Evolutionary conservation across 1,140 invertebrate species (phyloP), one percentile per base, ranked within the genome.

Genomic region (Philopotamus ludificatus): DNA sequence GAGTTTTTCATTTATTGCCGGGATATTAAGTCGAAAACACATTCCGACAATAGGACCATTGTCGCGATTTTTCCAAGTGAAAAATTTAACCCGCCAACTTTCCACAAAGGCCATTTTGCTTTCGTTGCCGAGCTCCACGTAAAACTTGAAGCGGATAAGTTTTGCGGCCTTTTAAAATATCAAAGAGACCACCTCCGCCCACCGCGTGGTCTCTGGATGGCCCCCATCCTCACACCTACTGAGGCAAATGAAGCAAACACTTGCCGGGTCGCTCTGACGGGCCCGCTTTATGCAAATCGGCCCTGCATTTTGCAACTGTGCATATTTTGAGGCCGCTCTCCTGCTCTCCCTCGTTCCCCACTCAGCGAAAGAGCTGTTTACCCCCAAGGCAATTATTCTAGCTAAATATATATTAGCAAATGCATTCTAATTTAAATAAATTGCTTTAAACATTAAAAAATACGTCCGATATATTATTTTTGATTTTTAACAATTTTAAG

Each of bases 1-100:
- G 49, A 51, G 12, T 21, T 51, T 51, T 51, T 51, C 21, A 20
- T 20, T 25, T 20, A 4, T 7, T 25, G 18, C 3, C 18, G 15
- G 49, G n/a, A 10, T n/a, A 12, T 34, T 34, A 7, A 34, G 4
- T 34, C 28, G 12, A 34, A 34, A 12, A 7, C 12, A 7, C 18
- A 12, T 3, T 9, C 4, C 18, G 44, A 7, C 10, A 47, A 47
- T 9, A 4, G 15, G 44, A 4, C 44, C 44, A 47, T 47, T 47
- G 44, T 47, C 10, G 44, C 44, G 4, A 9, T 47, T 47, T 7
- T 47, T 16, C 10, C 10, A 55, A 44, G 39, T 59, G 55, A 59
- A 59, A 59, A 59, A 59, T 59, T 59, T 15, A 59, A 20, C 55
- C 55, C n/a, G 28, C 20, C 41, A 59, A 59, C 55, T 59, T 59